Base-by-base conservation (phyloP, 2,888 invertebrate species). In the Papilio elwesi region DNA sequence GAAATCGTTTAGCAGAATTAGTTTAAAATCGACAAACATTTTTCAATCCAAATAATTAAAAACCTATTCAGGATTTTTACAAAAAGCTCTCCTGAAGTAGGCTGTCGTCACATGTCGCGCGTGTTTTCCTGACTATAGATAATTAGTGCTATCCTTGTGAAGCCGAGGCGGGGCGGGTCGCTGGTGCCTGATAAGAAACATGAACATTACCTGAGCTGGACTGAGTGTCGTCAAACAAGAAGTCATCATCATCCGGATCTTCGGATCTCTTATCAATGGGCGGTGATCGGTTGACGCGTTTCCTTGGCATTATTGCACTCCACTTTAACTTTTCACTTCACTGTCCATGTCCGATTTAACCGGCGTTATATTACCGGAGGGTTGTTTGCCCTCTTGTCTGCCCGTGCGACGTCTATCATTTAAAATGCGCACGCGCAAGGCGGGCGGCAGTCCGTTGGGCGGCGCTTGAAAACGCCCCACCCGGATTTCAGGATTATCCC, bases 141-240 rank as follows among this genome's bases (percentile, higher is more conserved):
- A 26, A 26, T 26, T 2, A 26, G 26, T 26, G 4, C 26, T 26
- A 26, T 26, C 26, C 26, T 1, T 26, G 26, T 4, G 26, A 26
- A 26, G 26, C 26, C 1, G 4, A n/a, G n/a, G n/a, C n/a, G 26
- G 26, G 26, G 1, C 4, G 26, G 26, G 26, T 26, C 26, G 26
- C 26, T 26, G 4, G 26, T 26, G 26, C 26, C 26, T 26, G 26
- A 4, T 26, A 4, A 26, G 26, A 26, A 26, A 26, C 26, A 26
- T 26, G 26, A 26, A 26, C 15, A 53, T 16, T 77, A 92, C 93
- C 92, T 81, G 93, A 93, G 78, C 85, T 90, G 11, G 93, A 92
- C 70, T 91, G 90, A 59, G 88, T 89, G 76, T 93, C 93, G 68
- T 93, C 93, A 74, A 92, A 92, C 74, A 91, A 89, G 76, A 92